Evolutionary conservation across 2,888 invertebrate species (phyloP), one percentile per base, ranked within the genome.

Genomic region (Campopleginae sp.): DNA sequence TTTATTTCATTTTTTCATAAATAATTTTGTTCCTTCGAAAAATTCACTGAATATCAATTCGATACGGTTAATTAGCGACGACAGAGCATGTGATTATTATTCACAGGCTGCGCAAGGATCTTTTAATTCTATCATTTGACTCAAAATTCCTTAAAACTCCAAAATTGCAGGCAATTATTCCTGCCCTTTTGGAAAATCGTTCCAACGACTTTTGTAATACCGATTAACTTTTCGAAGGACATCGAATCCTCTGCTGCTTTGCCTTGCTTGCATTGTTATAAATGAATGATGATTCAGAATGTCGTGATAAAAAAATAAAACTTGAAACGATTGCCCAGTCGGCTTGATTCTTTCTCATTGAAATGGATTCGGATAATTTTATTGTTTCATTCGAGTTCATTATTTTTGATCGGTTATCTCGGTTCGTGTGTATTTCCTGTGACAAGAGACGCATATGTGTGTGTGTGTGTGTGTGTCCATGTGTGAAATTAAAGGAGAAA

Each of bases 361-460:
- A 58, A 58, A 58, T 58, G 14, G 27, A 58, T 58, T 27, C 58
- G 27, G 6, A 58, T 14, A 27, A 58, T 58, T 58, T 58, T 61
- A n/a, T 51, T 58, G 61, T 63, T 48, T 19, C 17, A 12, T 42
- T 31, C 54, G 17, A 74, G 19, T 58, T 66, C 14, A 31, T 63
- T 58, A 44, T 54, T 42, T 63, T 33, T 48, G 51, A 77, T 77
- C 66, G 42, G 17, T 42, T 42, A 68, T 78, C 78, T 78, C 44
- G 68, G 31, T 71, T n/a, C 33, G 46, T 46, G 61, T 58, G 58
- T 66, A 54, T 77, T 66, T 77, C 48, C 77, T 66, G 77, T 65
- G 77, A 77, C 77, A 66, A 51, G 23, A 65, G 19, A 66, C 31
- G 1, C 23, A 38, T 17, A 4, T 31, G 31, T 31, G 33, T 33